Conservation (phyloP, 2,797 vertebrate genomes). For the Melanotaenia pygmaea region DNA sequence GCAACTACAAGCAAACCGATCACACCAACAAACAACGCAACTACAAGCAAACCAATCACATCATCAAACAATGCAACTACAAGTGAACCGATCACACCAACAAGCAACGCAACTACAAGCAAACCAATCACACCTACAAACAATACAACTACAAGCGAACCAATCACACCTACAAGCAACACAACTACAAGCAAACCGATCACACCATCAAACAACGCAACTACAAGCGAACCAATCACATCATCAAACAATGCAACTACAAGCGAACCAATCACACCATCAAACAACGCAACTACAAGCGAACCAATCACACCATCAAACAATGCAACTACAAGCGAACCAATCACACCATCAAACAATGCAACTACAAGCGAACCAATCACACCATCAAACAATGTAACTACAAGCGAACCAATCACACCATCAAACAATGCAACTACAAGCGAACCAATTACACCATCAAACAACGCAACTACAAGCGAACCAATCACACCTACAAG, state of each 20-base stretch:
- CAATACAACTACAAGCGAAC: neutral
- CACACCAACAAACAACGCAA: too few species aligned
- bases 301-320: too few species aligned
- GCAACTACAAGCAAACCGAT: too few species aligned
- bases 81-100: neutral
- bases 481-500: too few species aligned
- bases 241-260: neutral
- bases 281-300: too few species aligned
- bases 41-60: too few species aligned
- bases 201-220: neutral
- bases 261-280: too few species aligned
- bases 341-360: neutral
- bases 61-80: neutral
- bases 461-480: too few species aligned
- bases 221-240: neutral
- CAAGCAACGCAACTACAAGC: neutral
- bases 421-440: too few species aligned
- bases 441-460: too few species aligned
- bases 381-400: neutral
- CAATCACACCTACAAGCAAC: neutral
- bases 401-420: neutral
- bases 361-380: too few species aligned
- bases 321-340: too few species aligned
- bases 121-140: neutral
- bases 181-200: neutral